A percentile compares a stretch with the other conserved stretches of the same genome.
Evolutionary conservation across 2,113 vertebrate species (phyloP).

Genomic region (Thamnaconus septentrionalis): DNA sequence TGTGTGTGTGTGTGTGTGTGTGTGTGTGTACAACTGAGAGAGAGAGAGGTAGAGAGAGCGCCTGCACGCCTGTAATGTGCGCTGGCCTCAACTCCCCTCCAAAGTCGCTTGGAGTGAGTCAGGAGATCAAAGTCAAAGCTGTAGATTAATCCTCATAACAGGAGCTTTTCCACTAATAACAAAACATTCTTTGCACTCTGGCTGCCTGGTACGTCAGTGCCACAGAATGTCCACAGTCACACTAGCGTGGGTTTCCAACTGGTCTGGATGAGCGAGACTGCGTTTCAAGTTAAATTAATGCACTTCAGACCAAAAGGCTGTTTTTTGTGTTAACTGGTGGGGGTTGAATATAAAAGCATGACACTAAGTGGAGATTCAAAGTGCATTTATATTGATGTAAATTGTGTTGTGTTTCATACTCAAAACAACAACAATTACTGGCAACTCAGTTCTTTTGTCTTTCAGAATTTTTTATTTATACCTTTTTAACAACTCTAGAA

Average conservation of each 20-base stretch:
- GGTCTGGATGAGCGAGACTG: background rate
- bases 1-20: slow-evolving; percentile 23
- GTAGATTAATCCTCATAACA: slow-evolving; percentile 70
- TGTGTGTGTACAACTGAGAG: background rate
- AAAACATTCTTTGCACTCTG: slow-evolving; percentile 63
- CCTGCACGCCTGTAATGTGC: slow-evolving; percentile 4
- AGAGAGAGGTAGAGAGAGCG: too few relatives aligned
- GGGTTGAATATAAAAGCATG: too few relatives aligned
- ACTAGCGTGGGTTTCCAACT: slow-evolving; percentile 5
- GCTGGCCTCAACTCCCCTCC: slow-evolving; percentile 27
- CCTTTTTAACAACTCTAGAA: too few relatives aligned
- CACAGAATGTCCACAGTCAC: slow-evolving; percentile 19
- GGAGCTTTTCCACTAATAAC: slow-evolving; percentile 65
- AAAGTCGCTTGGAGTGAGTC: slow-evolving; percentile 59
- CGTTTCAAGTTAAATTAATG: too few relatives aligned
- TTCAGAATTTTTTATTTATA: too few relatives aligned
- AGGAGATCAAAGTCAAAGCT: slow-evolving; percentile 71
- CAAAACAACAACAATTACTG: too few relatives aligned
- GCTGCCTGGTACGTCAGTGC: slow-evolving; percentile 47
- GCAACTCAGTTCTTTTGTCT: too few relatives aligned
- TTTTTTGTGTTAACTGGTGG: too few relatives aligned
- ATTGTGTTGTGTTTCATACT: too few relatives aligned
- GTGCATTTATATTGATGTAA: too few relatives aligned
- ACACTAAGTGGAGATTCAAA: too few relatives aligned
- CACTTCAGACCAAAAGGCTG: too few relatives aligned